phyloP scores from a whole-genome alignment of 2,888 invertebrate species.

The Callyntrura guangdongensis region DNA sequence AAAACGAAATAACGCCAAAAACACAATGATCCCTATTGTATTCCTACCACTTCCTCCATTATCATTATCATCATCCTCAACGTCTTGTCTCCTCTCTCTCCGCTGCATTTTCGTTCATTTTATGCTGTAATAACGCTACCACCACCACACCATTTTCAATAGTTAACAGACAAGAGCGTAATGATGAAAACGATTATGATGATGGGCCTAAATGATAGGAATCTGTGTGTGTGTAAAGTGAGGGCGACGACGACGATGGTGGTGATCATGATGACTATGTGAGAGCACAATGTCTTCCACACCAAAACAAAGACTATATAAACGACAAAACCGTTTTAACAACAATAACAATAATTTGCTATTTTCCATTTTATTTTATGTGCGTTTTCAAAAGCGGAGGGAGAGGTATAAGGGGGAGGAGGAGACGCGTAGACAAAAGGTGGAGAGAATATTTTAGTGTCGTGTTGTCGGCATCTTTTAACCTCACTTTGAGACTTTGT shows the following conservation, averaged over 20 bases:
- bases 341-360: not conserved
- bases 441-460: constrained; percentile 13
- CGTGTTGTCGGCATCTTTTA: constrained; percentile 24
- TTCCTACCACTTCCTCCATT: not conserved
- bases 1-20: constrained; percentile 11
- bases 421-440: not conserved
- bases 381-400: not conserved
- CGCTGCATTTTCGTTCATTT: not conserved
- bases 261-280: constrained; percentile 5
- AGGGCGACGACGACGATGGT: not conserved
- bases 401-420: not conserved
- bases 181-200: constrained; percentile 4
- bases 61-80: not conserved
- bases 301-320: constrained; percentile 26
- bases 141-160: not conserved
- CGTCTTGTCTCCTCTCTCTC: not conserved
- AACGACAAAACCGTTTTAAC: not conserved
- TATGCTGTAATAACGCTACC: too few relatives aligned
- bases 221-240: not conserved
- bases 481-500: not conserved
- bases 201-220: constrained; percentile 1
- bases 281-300: not conserved
- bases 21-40: constrained; percentile 40
- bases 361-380: constrained; percentile 12
- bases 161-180: not conserved